A percentile compares a stretch with the other conserved stretches of the same genome.
These are phyloP conservation scores for Gandaritis pyraliata DNA, from an alignment of 2,888 invertebrate species.

Conservation along the genomic window DNA sequence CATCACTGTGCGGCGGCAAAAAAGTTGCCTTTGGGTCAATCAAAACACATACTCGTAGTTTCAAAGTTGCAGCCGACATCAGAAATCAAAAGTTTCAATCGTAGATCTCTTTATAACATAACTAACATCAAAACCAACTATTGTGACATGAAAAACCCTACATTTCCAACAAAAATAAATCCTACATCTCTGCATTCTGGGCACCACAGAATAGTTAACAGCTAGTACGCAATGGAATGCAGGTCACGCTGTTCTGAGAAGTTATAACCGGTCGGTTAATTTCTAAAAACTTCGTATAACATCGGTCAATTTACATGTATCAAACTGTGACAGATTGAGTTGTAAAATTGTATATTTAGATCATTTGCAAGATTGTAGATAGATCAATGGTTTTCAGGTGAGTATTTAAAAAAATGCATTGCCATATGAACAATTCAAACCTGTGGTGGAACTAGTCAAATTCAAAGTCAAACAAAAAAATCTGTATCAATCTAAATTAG, in stretches of 20 bases:
- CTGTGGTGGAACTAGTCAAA: no score
- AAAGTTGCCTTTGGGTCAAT: no score
- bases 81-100: neutral
- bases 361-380: neutral
- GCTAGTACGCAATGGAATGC: conserved; percentile 18
- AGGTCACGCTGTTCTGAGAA: conserved; percentile 21
- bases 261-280: conserved; percentile 19
- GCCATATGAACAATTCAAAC: no score
- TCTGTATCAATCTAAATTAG: no score
- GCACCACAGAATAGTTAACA: conserved; percentile 6
- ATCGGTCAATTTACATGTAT: conserved; percentile 31
- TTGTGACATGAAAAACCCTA: conserved; percentile 19
- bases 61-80: no score
- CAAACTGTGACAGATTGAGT: conserved; percentile 3
- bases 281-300: conserved; percentile 24
- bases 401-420: no score
- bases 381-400: neutral
- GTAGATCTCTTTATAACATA: neutral
- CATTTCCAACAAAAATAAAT: conserved; percentile 4
- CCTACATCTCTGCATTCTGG: conserved; percentile 10
- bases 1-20: no score
- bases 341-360: neutral
- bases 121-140: conserved; percentile 6
- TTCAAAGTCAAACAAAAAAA: no score
- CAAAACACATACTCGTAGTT: no score